phyloP scores from a whole-genome alignment of 2,113 vertebrate genomes.

The Nesogale talazaci region DNA sequence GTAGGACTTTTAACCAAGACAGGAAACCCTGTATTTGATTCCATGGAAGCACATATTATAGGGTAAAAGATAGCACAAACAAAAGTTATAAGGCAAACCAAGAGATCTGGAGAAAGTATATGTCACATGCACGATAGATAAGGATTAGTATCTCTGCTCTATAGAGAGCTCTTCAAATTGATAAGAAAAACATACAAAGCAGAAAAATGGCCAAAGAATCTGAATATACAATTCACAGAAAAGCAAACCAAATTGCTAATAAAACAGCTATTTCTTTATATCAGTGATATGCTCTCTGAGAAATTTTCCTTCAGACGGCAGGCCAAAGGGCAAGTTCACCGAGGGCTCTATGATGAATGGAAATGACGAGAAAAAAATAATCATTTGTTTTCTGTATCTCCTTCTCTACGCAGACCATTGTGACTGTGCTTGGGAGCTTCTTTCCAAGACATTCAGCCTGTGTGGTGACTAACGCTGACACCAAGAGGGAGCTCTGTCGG shows the following conservation, averaged over 20 bases:
- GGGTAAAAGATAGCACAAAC: conserved; percentile 17
- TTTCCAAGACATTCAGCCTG: not conserved
- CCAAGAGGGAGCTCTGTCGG: conserved; percentile 55
- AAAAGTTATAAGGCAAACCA: conserved; percentile 51
- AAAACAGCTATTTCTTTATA: not conserved
- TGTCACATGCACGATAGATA: conserved; percentile 62
- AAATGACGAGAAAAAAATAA: not conserved
- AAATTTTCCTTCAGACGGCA: not conserved
- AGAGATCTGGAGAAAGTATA: conserved; percentile 49
- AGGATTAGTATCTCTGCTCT: conserved; percentile 56
- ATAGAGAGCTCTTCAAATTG: conserved; percentile 53
- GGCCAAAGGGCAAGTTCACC: not conserved
- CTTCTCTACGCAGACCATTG: conserved; percentile 51
- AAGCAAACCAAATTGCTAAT: not conserved
- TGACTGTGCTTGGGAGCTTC: conserved; percentile 60
- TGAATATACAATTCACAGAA: conserved; percentile 15
- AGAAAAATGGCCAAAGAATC: conserved; percentile 28
- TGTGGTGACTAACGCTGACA: conserved; percentile 25
- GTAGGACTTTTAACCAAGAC: conserved; percentile 30
- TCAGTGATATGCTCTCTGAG: not conserved
- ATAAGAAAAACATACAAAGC: conserved; percentile 64
- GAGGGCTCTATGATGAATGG: not conserved
- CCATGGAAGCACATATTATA: not conserved
- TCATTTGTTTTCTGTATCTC: not conserved
- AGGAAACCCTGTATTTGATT: conserved; percentile 52